A percentile compares a stretch with the other conserved stretches of the same genome.
Evolutionary conservation across 1,140 invertebrate genomes (phyloP).

Genomic region (Babylonia areolata): DNA sequence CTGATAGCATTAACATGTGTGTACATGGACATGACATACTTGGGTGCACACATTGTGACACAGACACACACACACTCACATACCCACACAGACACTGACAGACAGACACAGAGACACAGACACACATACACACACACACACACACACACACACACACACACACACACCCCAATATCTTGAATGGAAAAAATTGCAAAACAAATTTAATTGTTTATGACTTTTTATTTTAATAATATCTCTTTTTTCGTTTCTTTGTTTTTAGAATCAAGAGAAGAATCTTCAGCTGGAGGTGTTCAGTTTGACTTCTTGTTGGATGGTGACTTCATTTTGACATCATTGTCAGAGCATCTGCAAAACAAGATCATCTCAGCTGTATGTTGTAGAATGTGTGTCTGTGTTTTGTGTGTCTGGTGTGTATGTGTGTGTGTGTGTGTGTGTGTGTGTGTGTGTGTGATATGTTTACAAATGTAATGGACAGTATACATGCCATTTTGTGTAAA

Average conservation of each 20-base stretch:
- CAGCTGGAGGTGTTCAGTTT: slow-evolving; percentile 83
- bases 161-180: too few species aligned
- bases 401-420: background rate
- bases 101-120: too few species aligned
- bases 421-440: background rate
- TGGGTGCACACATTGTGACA: too few species aligned
- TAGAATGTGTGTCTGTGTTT: background rate
- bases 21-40: too few species aligned
- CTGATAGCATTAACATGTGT: too few species aligned
- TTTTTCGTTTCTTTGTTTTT: slow-evolving; percentile 28
- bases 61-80: too few species aligned
- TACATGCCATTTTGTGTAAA: too few species aligned
- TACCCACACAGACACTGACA: too few species aligned
- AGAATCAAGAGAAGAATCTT: slow-evolving; percentile 4
- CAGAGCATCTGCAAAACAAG: slow-evolving; percentile 70
- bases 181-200: too few species aligned
- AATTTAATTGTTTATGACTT: background rate
- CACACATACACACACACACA: too few species aligned
- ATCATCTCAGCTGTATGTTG: slow-evolving; percentile 71
- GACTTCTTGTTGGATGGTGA: slow-evolving; percentile 92
- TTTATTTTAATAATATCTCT: background rate
- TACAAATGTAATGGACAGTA: too few species aligned
- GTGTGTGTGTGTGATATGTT: slow-evolving; percentile 10
- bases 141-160: too few species aligned
- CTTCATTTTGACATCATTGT: slow-evolving; percentile 83